Evolutionary conservation across 2,888 invertebrate species (phyloP).

Genomic region (Hirudinaria manillensis): DNA sequence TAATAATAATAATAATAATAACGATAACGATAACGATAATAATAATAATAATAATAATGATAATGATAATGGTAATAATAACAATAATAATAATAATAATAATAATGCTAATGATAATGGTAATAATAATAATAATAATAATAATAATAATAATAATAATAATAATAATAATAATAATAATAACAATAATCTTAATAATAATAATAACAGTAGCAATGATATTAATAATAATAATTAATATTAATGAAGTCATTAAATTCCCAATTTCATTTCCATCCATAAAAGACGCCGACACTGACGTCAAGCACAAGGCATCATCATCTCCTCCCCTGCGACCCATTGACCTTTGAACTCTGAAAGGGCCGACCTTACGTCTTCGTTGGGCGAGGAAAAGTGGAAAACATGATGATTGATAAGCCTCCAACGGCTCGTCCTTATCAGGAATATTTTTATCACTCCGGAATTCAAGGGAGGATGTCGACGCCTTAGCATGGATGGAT

Average conservation of each 20-base stretch:
- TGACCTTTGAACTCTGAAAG: too few species aligned
- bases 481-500: background rate
- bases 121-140: background rate
- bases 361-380: background rate
- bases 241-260: too few species aligned
- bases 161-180: constrained; percentile 49
- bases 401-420: background rate
- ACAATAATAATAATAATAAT: constrained; percentile 61
- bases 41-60: background rate
- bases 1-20: background rate
- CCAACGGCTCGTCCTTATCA: background rate
- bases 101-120: background rate
- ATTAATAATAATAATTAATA: constrained; percentile 5
- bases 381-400: background rate
- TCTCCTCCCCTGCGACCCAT: too few species aligned
- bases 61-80: constrained; percentile 62
- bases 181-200: constrained; percentile 16
- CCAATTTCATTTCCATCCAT: too few species aligned
- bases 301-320: too few species aligned
- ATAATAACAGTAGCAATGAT: background rate
- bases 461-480: background rate
- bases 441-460: background rate
- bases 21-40: constrained; percentile 2
- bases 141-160: background rate
- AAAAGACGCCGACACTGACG: too few species aligned